phyloP scores from a whole-genome alignment of 2,888 invertebrate genomes.

The Plagodis pulveraria region DNA sequence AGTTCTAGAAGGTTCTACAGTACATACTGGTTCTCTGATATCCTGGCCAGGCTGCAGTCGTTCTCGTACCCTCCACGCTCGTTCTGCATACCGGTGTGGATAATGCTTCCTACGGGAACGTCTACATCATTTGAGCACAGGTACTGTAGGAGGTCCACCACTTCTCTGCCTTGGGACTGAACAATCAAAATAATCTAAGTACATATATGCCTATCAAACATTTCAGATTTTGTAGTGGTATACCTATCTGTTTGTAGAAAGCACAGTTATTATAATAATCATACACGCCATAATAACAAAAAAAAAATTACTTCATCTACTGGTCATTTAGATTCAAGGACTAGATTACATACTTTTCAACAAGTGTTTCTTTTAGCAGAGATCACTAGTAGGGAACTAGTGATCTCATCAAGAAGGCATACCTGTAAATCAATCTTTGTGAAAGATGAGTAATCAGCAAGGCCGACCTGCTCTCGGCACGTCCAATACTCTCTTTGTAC shows the following conservation, averaged over 20 bases:
- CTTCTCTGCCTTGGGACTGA: constrained; percentile 94
- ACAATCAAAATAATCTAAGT: constrained; percentile 33
- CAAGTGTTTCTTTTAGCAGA: too few relatives aligned
- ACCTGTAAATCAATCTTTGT: constrained; percentile 98
- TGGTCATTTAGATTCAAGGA: too few relatives aligned
- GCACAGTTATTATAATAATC: too few relatives aligned
- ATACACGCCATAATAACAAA: too few relatives aligned
- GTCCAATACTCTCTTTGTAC: constrained; percentile 96
- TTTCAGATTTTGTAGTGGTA: too few relatives aligned
- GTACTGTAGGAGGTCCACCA: constrained; percentile 95
- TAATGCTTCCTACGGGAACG: constrained; percentile 95
- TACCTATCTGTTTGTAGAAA: too few relatives aligned
- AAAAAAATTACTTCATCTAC: too few relatives aligned
- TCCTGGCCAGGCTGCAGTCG: constrained; percentile 96
- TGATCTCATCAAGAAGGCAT: constrained; percentile 40
- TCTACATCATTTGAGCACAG: constrained; percentile 98
- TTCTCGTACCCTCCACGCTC: constrained; percentile 98
- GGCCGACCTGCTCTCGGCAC: constrained; percentile 95
- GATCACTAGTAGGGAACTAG: too few relatives aligned
- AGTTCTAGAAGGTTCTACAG: not conserved
- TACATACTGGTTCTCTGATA: constrained; percentile 93
- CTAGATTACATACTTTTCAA: too few relatives aligned
- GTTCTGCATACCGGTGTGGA: constrained; percentile 99
- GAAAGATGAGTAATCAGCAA: constrained; percentile 98
- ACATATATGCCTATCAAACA: not conserved